Base-by-base conservation (phyloP, 2,888 invertebrate species). In the Suillia variegata region DNA sequence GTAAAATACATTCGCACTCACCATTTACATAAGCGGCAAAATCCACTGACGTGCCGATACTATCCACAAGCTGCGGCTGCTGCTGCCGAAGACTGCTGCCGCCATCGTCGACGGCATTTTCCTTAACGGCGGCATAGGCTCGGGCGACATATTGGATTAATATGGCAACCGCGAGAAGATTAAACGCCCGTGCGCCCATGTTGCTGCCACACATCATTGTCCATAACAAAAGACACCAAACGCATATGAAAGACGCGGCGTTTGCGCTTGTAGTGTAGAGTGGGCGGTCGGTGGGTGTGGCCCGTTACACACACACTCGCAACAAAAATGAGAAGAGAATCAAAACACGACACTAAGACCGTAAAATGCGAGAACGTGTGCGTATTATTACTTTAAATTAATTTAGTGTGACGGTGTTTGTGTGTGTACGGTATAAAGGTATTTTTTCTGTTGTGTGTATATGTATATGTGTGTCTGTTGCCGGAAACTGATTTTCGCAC, bases 1-100 rank as follows among this genome's bases (percentile, higher is more conserved):
- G n/a, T n/a, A n/a, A n/a, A n/a, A n/a, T n/a, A n/a, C n/a, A n/a
- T n/a, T n/a, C n/a, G n/a, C n/a, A 67, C 74, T 74, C 54, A 75
- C 73, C 73, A 54, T 74, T 74, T 8, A 60, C 61, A 61, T 75
- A 73, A 54, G 66, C 73, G 15, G 65, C 62, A 53, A 74, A 69
- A 48, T 71, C 69, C 52, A 71, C 56, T 48, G 65, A 56, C 34
- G 57, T 54, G 38, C 56, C 45, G 3, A 18, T 42, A 52, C 10
- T 50, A 17, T 22, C 59, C n/a, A n/a, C 26, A 33, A 21, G 53
- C 21, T 51, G 24, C 42, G 21, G 33, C 17, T 45, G 17, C 18
- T 17, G 45, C 3, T 45, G 52, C 49, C 20, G 26, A 24, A 24
- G 38, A n/a, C 22, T 13, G 18, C 26, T 45, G 17, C 22, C n/a